These are phyloP conservation scores for Eretmocerus hayati DNA, from an alignment of 2,888 invertebrate species.

Conservation along the genomic window DNA sequence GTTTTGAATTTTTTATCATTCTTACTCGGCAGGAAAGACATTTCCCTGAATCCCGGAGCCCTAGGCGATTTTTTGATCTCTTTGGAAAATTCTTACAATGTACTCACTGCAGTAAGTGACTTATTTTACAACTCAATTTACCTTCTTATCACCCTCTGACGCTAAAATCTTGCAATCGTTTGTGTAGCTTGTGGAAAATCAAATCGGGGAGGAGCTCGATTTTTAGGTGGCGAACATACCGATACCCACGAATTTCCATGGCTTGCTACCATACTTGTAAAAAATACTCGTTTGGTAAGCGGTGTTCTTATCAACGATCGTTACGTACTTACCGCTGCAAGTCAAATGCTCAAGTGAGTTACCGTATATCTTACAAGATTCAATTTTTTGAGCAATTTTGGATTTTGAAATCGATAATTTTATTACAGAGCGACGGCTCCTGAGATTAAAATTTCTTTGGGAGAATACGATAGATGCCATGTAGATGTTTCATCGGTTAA, in stretches of 20 bases:
- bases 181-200: slow-evolving; percentile 48
- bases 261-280: slow-evolving; percentile 49
- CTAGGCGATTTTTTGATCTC: slow-evolving; percentile 37
- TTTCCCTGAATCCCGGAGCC: neutral
- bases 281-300: slow-evolving; percentile 39
- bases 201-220: slow-evolving; percentile 44
- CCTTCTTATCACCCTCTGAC: neutral
- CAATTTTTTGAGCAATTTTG: neutral
- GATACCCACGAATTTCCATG: slow-evolving; percentile 53
- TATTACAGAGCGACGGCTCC: slow-evolving; percentile 32
- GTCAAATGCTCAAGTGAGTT: slow-evolving; percentile 48
- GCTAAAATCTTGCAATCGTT: neutral
- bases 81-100: slow-evolving; percentile 36
- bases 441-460: slow-evolving; percentile 52
- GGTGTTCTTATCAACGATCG: slow-evolving; percentile 55
- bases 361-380: neutral
- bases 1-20: too few relatives aligned
- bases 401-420: neutral
- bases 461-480: slow-evolving; percentile 52
- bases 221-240: slow-evolving; percentile 49
- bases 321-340: slow-evolving; percentile 54
- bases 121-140: neutral
- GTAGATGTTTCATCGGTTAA: slow-evolving; percentile 49
- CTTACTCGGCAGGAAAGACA: neutral
- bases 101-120: slow-evolving; percentile 37